Base-by-base conservation (phyloP, 2,113 vertebrate species). In the Mionectes macconnelli region DNA sequence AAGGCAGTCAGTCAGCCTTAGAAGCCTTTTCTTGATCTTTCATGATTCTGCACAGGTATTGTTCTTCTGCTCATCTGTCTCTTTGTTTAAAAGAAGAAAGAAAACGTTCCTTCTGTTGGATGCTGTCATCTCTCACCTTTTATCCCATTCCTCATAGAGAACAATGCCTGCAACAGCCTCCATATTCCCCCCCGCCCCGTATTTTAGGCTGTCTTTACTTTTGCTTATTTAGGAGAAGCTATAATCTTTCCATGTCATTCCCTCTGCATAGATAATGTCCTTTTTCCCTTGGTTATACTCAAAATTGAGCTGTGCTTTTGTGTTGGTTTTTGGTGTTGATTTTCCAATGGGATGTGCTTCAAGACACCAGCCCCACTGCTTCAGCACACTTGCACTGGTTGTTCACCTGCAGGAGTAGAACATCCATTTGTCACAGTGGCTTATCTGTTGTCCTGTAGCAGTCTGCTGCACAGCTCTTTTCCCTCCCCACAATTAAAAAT, bases 111-210 rank as follows among this genome's bases (percentile, higher is more conserved):
- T 93, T 86, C 47, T 87, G 1, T 87, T 47, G 8, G 27, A 16
- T 60, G 14, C 45, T 74, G 50, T 89, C 42, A 47, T 79, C 50
- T 77, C 77, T 66, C 57, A 67, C 31, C 33, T 91, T 92, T 84
- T 33, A 53, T 90, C 30, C 27, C 5, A 10, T 76, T 63, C 35
- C 14, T 89, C 14, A 17, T 23, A 35, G 37, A 92, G 55, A 83
- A 22, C n/a, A 81, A 57, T 84, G 33, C 33, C 52, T 84, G 56
- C 33, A 70, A 16, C 14, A 90, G 55, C 22, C 17, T 79, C 6
- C 15, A 3, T 87, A 8, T 23, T 12, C 7, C 18, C 4, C 2
- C 2, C 4, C 4, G 3, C 17, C 9, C 28, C 0, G 2, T 87
- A 40, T 68, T 79, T 68, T 49, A 84, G 69, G 19, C 53, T 73